Percentiles rank a stretch among this genome's conserved stretches.
phyloP scores from a whole-genome alignment of 2,797 vertebrate species.

The Acipenser oxyrinchus region DNA sequence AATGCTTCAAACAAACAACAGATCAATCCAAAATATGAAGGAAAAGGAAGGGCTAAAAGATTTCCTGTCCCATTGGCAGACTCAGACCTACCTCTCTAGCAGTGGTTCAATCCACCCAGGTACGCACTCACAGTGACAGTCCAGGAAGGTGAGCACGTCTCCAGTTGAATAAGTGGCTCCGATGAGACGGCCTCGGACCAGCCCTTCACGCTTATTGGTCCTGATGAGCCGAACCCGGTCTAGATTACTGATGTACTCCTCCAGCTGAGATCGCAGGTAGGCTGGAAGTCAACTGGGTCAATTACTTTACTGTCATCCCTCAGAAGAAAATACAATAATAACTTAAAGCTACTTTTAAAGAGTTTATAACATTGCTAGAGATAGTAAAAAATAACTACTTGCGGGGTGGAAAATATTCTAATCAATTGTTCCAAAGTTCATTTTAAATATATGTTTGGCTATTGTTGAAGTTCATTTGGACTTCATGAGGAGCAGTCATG shows the following conservation, averaged over 20 bases:
- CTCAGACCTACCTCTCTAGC: constrained; percentile 59
- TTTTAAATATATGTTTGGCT: too few species aligned
- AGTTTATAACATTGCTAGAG: too few species aligned
- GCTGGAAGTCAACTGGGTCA: constrained; percentile 29
- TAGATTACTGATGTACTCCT: constrained; percentile 77
- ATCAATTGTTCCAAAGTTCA: too few species aligned
- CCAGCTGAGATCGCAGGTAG: constrained; percentile 80
- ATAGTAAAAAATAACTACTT: too few species aligned
- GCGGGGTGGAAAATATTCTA: too few species aligned
- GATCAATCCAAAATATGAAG: not conserved
- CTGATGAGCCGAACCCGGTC: constrained; percentile 82
- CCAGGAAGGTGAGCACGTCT: constrained; percentile 90
- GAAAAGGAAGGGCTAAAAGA: not conserved
- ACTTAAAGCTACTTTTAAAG: too few species aligned
- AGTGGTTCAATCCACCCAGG: constrained; percentile 94
- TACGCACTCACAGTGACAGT: constrained; percentile 95
- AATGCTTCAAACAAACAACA: too few species aligned
- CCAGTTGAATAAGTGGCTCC: constrained; percentile 89
- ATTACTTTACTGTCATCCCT: too few species aligned
- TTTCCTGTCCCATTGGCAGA: not conserved
- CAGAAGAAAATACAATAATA: too few species aligned
- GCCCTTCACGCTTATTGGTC: constrained; percentile 84
- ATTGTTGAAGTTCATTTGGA: too few species aligned
- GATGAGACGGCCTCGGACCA: constrained; percentile 89
- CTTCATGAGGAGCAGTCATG: too few species aligned